Conservation (phyloP, 1,140 invertebrate species). For the Vanessa tameamea region DNA sequence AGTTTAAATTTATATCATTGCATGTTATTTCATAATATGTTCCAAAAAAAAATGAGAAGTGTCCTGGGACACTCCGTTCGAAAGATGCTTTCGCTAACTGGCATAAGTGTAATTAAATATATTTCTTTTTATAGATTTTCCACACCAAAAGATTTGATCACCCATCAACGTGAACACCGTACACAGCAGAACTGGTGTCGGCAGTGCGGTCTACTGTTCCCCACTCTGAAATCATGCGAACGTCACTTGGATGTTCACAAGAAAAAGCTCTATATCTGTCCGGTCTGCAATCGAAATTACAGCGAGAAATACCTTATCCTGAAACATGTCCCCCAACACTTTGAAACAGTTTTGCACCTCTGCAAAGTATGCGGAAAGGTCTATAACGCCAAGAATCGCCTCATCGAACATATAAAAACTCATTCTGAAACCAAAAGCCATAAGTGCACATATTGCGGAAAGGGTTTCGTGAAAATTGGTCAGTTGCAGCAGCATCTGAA, state of each 20-base stretch:
- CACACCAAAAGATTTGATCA: slow-evolving; percentile 53
- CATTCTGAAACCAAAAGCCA: slow-evolving; percentile 52
- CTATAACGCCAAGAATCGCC: slow-evolving; percentile 54
- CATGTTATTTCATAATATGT: too few relatives aligned
- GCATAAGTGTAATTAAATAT: too few relatives aligned
- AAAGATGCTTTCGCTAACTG: too few relatives aligned
- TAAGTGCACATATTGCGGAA: slow-evolving; percentile 60
- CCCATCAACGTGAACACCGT: slow-evolving; percentile 56
- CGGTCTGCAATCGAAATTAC: slow-evolving; percentile 58
- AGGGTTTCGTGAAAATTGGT: slow-evolving; percentile 53
- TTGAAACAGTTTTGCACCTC: slow-evolving; percentile 60
- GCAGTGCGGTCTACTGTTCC: slow-evolving; percentile 57
- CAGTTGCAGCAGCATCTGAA: slow-evolving; percentile 62
- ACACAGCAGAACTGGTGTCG: slow-evolving; percentile 51
- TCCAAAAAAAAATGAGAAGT: too few relatives aligned
- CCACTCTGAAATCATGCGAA: slow-evolving; percentile 47
- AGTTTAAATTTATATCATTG: too few relatives aligned
- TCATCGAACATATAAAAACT: slow-evolving; percentile 59
- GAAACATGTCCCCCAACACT: slow-evolving; percentile 64
- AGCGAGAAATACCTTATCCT: slow-evolving; percentile 56
- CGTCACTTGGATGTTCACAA: slow-evolving; percentile 61
- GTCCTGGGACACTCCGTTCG: too few relatives aligned
- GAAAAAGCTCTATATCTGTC: slow-evolving; percentile 56
- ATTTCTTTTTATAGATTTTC: slow-evolving; percentile 49
- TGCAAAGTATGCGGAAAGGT: slow-evolving; percentile 68